Conservation (phyloP, 2,888 invertebrate species). For the Eupithecia inturbata region DNA sequence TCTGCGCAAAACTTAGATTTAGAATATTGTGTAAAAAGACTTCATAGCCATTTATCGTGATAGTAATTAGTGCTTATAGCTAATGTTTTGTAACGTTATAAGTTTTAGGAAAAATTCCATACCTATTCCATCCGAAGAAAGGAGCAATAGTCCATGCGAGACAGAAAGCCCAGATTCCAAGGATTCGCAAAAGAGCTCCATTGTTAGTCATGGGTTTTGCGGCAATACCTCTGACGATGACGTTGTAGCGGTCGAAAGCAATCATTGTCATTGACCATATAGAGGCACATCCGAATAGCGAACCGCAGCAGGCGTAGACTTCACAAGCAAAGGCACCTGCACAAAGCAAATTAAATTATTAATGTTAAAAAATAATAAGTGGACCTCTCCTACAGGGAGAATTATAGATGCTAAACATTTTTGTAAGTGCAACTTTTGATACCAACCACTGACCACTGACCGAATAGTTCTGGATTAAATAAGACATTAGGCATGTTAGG, state of each 20-base stretch:
- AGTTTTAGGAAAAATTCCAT: slow-evolving; percentile 13
- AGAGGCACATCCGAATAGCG: slow-evolving; percentile 94
- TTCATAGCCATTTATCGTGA: too few relatives aligned
- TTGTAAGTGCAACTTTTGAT: background rate
- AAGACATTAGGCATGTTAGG: background rate
- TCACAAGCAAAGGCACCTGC: slow-evolving; percentile 92
- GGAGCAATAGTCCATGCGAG: slow-evolving; percentile 92
- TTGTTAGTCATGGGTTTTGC: slow-evolving; percentile 93
- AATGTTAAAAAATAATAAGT: background rate
- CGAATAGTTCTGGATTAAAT: too few relatives aligned
- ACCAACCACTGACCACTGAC: background rate
- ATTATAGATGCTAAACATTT: background rate
- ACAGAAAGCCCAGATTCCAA: slow-evolving; percentile 91
- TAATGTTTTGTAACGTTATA: background rate
- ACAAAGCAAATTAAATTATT: slow-evolving; percentile 3
- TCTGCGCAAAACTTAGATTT: background rate
- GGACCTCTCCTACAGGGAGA: too few relatives aligned
- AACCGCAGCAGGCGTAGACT: slow-evolving; percentile 93
- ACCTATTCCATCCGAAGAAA: slow-evolving; percentile 94
- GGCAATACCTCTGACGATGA: slow-evolving; percentile 95
- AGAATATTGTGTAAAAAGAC: background rate
- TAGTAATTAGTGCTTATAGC: background rate
- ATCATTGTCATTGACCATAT: slow-evolving; percentile 98
- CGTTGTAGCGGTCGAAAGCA: slow-evolving; percentile 96
- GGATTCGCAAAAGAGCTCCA: slow-evolving; percentile 90